Conservation (phyloP, 37 sponge, comb jelly and placozoan species). For the Spongilla lacustris region DNA sequence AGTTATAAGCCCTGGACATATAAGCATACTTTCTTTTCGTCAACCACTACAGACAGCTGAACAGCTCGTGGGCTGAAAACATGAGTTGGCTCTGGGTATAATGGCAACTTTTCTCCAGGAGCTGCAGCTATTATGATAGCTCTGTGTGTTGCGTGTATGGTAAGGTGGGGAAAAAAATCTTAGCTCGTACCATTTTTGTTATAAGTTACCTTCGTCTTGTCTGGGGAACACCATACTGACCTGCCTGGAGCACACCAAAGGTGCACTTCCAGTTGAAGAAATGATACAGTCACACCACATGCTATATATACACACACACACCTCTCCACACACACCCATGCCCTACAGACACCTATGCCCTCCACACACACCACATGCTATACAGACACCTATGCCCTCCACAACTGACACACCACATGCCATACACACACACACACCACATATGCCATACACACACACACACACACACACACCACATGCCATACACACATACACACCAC, state of each 20-base stretch:
- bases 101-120: constrained; percentile 86
- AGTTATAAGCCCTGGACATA: too few relatives aligned
- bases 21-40: constrained; percentile 71
- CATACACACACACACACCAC: too few relatives aligned
- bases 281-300: neutral
- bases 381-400: too few relatives aligned
- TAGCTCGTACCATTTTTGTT: too few relatives aligned
- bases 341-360: too few relatives aligned
- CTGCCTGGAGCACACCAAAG: constrained; percentile 91
- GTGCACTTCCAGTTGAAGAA: constrained; percentile 69
- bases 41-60: constrained; percentile 73
- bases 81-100: constrained; percentile 88
- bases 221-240: constrained; percentile 93
- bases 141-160: neutral
- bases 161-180: neutral
- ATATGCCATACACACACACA: too few relatives aligned
- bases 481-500: too few relatives aligned
- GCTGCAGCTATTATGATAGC: constrained; percentile 94
- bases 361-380: too few relatives aligned
- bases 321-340: neutral
- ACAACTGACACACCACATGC: too few relatives aligned
- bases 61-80: constrained; percentile 83
- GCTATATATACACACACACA: neutral
- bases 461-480: too few relatives aligned
- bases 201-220: constrained; percentile 76